Conservation (phyloP, 2,888 invertebrate species). For the Druceiella hillmani region DNA sequence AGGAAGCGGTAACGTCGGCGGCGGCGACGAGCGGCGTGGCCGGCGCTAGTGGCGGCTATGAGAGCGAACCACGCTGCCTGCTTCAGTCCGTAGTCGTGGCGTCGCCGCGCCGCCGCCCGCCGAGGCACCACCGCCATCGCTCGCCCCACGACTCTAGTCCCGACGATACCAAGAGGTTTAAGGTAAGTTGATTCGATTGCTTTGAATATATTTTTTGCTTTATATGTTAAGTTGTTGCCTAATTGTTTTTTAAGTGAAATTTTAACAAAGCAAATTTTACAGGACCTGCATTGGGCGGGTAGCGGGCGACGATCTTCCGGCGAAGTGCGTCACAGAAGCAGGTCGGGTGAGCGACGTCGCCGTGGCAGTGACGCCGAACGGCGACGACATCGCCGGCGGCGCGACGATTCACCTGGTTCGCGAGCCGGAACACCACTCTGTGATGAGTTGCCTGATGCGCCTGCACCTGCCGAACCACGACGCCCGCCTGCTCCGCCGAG, state of each 20-base stretch:
- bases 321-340: constrained; percentile 38
- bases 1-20: constrained; percentile 44
- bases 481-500: constrained; percentile 50
- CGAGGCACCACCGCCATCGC: constrained; percentile 32
- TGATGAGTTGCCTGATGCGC: constrained; percentile 70
- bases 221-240: constrained; percentile 3
- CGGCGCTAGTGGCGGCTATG: constrained; percentile 38
- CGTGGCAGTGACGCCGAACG: constrained; percentile 51
- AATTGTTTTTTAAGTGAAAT: background rate
- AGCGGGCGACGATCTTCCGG: constrained; percentile 33
- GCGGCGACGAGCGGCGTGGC: constrained; percentile 62
- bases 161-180: constrained; percentile 56
- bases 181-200: background rate
- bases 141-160: constrained; percentile 65
- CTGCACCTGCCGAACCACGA: constrained; percentile 66
- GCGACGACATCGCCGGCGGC: constrained; percentile 29
- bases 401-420: constrained; percentile 48
- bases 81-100: constrained; percentile 53
- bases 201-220: constrained; percentile 2
- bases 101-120: constrained; percentile 38
- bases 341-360: constrained; percentile 41
- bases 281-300: constrained; percentile 38
- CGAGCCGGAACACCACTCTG: constrained; percentile 82
- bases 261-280: constrained; percentile 2
- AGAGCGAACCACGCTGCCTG: constrained; percentile 31